These are phyloP conservation scores for Peromyscus melanophrys DNA, from an alignment of 2,797 vertebrate genomes.

Conservation along the genomic window DNA sequence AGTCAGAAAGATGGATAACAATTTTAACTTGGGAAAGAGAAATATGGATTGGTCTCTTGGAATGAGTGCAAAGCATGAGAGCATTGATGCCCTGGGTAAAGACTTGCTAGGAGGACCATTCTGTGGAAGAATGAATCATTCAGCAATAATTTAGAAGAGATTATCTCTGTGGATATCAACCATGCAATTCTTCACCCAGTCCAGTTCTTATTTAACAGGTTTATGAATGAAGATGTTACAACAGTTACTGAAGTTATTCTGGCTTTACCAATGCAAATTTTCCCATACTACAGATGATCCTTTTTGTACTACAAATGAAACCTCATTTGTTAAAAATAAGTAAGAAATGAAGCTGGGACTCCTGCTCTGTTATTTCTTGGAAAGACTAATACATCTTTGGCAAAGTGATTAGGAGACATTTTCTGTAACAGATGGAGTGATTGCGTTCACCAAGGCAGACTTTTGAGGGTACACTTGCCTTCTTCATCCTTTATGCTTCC, in stretches of 20 bases:
- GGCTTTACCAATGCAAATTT: neutral
- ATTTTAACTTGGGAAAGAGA: neutral
- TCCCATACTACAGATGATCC: neutral
- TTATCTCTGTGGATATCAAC: neutral
- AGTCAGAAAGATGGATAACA: neutral
- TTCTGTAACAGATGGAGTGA: neutral
- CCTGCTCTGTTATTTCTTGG: neutral
- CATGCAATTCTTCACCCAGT: neutral
- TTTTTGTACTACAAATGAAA: neutral
- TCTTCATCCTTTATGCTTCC: neutral
- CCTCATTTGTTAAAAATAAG: neutral
- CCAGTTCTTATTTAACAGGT: neutral
- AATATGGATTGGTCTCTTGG: neutral
- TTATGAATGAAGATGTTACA: neutral
- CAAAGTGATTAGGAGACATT: neutral
- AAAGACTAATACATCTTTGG: neutral
- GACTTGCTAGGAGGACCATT: neutral
- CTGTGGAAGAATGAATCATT: neutral
- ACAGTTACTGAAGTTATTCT: neutral
- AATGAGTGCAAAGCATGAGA: neutral
- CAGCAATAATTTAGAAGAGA: neutral
- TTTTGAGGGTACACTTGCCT: neutral
- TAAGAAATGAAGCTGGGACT: neutral
- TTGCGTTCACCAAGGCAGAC: neutral
- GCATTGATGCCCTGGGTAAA: neutral